A percentile compares a stretch with the other conserved stretches of the same genome.
phyloP scores from a whole-genome alignment of 2,888 invertebrate genomes.

The Heteromyza rotundicornis region DNA sequence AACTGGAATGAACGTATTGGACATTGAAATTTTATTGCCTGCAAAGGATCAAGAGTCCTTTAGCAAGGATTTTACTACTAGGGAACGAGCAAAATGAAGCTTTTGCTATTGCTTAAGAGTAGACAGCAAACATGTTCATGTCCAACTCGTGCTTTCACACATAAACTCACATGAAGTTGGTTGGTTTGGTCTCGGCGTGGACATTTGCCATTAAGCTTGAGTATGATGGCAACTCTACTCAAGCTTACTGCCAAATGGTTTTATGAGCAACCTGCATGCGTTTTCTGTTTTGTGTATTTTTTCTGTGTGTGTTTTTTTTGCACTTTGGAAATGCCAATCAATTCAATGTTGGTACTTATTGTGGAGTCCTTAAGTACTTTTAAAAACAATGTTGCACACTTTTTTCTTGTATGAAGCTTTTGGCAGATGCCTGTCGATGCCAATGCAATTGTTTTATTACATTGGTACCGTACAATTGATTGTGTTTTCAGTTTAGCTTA shows the following conservation, averaged over 20 bases:
- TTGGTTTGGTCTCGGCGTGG: too few relatives aligned
- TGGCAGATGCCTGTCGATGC: too few relatives aligned
- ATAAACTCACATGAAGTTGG: not conserved
- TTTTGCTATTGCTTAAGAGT: slow-evolving; percentile 9
- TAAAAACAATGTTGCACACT: not conserved
- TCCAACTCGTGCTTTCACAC: not conserved
- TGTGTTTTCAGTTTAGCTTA: too few relatives aligned
- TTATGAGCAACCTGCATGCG: slow-evolving; percentile 14
- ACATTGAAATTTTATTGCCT: slow-evolving; percentile 26
- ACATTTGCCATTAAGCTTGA: not conserved
- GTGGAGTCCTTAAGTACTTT: not conserved
- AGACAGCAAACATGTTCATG: slow-evolving; percentile 21
- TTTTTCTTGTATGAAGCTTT: too few relatives aligned
- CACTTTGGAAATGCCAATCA: not conserved
- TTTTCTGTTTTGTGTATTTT: not conserved
- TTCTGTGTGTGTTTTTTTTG: not conserved
- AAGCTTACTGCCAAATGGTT: slow-evolving; percentile 17
- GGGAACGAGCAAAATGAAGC: slow-evolving; percentile 19
- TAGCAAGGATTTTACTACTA: not conserved
- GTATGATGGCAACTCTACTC: not conserved
- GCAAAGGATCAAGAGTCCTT: slow-evolving; percentile 13
- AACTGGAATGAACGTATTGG: not conserved
- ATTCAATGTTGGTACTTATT: not conserved
- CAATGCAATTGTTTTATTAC: too few relatives aligned
- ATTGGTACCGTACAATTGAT: too few relatives aligned